Percentiles rank a stretch among this genome's conserved stretches.
Conservation (phyloP, 2,888 invertebrate species). For the Chelonus formosanus region DNA sequence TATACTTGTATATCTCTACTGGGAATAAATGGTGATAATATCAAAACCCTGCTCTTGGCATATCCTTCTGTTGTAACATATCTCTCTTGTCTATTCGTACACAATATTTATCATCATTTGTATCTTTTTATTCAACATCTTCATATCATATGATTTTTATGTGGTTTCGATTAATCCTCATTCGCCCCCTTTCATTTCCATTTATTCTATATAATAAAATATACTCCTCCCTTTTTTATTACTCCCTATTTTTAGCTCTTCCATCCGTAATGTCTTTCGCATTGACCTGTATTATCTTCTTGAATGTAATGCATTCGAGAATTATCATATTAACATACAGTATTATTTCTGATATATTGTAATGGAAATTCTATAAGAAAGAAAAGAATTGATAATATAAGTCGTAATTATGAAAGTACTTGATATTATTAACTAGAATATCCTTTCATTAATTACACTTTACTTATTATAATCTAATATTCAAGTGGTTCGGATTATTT, state of each 20-base stretch:
- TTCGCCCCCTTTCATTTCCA: too few relatives aligned
- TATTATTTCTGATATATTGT: too few relatives aligned
- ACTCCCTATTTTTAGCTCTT: too few relatives aligned
- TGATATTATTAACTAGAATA: background rate
- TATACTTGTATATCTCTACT: conserved; percentile 20
- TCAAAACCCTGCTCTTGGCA: too few relatives aligned
- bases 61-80: too few relatives aligned
- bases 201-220: too few relatives aligned
- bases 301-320: too few relatives aligned
- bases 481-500: background rate
- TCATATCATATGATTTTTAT: background rate
- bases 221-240: background rate
- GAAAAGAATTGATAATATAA: background rate
- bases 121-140: conserved; percentile 11
- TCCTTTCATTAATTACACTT: conserved; percentile 13
- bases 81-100: background rate
- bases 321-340: too few relatives aligned
- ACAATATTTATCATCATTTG: conserved; percentile 18
- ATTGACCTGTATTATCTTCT: background rate
- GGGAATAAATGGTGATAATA: too few relatives aligned
- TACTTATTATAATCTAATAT: background rate
- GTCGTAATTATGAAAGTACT: conserved; percentile 3
- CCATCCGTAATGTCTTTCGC: background rate
- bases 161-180: too few relatives aligned
- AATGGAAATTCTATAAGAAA: too few relatives aligned